Base-by-base conservation (phyloP, 2,797 vertebrate genomes). In the Mus spretus region DNA sequence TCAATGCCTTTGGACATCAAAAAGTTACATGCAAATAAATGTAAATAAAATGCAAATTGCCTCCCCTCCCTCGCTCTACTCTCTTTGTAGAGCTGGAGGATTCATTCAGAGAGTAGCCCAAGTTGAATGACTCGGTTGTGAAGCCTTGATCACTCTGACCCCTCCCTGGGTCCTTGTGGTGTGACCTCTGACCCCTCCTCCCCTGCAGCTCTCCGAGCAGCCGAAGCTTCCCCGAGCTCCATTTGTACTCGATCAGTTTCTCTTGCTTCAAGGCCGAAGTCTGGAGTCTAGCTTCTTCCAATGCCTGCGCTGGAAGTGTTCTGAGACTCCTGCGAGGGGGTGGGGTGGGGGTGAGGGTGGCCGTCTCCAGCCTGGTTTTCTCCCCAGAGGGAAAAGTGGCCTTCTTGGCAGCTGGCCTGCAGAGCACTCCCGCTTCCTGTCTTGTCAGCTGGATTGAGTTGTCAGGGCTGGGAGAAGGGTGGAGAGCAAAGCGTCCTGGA, bases 1-100 rank as follows among this genome's bases (percentile, higher is more conserved):
- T 97, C 89, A 90, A 57, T 90, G 94, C 93, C 95, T 97, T 95
- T 88, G 96, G 96, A 97, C 97, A 74, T 85, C 97, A 94, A 84
- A 96, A 95, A 92, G 31, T 19, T 26, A 0, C 44, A 98, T 96
- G 96, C 94, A 97, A 97, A 97, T 92, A 80, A 4, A 97, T 97
- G 95, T 95, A 98, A 98, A 97, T 83, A 2, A 3, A 5, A 96
- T 61, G 92, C 96, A 97, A 98, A 98, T 75, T 1, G 53, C 0
- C 13, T 2, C 47, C 11, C 28, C 72, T 84, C 79, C 65, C 19
- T 57, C n/a, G 63, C 57, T 78, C 40, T 22, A 31, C 44, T 67
- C 22, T 88, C 50, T 84, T 81, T 79, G 53, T 80, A 91, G 40
- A 93, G 83, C 89, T 93, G 50, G 86, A 96, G 59, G 96, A 75